A percentile compares a stretch with the other conserved stretches of the same genome.
These are phyloP conservation scores for Rhagonycha lutea DNA, from an alignment of 2,888 invertebrate species.

Conservation along the genomic window DNA sequence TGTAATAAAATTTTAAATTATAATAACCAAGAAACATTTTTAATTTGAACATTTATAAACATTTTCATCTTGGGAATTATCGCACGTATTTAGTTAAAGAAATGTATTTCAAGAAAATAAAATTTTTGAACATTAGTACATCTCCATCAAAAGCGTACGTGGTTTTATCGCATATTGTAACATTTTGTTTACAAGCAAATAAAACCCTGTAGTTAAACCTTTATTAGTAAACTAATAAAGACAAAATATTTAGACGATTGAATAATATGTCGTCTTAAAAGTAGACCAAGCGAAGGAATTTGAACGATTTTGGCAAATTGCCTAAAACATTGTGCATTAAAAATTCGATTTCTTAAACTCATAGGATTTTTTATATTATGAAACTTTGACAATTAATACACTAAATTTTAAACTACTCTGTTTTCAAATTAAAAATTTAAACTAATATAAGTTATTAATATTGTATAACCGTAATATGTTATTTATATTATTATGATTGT, in stretches of 20 bases:
- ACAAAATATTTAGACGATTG: neutral
- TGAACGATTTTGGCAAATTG: neutral
- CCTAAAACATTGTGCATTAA: neutral
- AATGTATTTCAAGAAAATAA: neutral
- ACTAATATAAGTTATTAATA: too few relatives aligned
- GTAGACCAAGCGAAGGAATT: neutral
- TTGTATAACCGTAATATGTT: too few relatives aligned
- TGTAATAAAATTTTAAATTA: neutral
- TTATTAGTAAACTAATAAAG: neutral
- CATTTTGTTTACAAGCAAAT: neutral
- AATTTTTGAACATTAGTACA: neutral
- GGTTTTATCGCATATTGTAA: neutral
- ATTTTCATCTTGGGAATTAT: neutral
- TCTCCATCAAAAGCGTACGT: neutral
- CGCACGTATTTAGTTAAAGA: neutral
- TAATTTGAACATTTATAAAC: neutral
- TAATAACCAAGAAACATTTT: neutral
- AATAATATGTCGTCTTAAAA: neutral
- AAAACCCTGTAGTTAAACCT: neutral
- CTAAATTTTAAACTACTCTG: too few relatives aligned
- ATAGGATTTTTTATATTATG: neutral
- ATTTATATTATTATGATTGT: too few relatives aligned
- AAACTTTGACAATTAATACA: neutral
- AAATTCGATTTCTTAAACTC: neutral
- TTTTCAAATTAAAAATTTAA: too few relatives aligned